Conservation (phyloP, 2,113 vertebrate genomes). For the Phaethornis superciliosus region DNA sequence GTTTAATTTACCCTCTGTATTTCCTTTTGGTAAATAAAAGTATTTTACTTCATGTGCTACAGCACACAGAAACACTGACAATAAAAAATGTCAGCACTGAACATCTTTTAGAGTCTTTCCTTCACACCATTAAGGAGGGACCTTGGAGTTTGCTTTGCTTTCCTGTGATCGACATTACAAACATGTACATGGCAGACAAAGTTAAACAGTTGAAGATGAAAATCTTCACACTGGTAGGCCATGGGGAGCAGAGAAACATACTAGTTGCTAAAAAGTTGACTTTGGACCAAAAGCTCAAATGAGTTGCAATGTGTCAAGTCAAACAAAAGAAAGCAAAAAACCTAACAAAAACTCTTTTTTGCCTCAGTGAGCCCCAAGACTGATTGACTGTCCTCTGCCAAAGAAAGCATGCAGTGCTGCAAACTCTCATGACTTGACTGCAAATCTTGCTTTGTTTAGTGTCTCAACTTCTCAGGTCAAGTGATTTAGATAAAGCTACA, state of each 20-base stretch:
- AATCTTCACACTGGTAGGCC: neutral
- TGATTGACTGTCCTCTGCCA: neutral
- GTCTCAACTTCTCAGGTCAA: conserved; percentile 2
- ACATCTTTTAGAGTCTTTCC: neutral
- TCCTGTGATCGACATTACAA: neutral
- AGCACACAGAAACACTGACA: neutral
- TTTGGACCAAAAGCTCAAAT: conserved; percentile 18
- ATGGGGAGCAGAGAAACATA: neutral
- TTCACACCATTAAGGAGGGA: neutral
- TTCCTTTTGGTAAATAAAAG: neutral
- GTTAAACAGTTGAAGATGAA: neutral
- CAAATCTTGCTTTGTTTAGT: neutral
- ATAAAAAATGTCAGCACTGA: neutral
- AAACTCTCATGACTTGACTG: neutral
- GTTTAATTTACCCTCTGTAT: neutral
- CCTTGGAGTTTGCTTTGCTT: neutral
- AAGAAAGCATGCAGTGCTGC: neutral
- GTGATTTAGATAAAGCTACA: conserved; percentile 3
- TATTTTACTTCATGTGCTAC: neutral
- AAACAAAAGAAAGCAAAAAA: conserved; percentile 33
- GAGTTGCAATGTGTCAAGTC: neutral
- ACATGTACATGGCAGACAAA: conserved; percentile 7
- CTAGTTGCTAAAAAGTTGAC: neutral
- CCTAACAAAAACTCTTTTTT: conserved; percentile 39
- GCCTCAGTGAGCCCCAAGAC: conserved; percentile 6